These are phyloP conservation scores for Australoheros scitulus DNA, from an alignment of 2,113 vertebrate species.

Conservation along the genomic window DNA sequence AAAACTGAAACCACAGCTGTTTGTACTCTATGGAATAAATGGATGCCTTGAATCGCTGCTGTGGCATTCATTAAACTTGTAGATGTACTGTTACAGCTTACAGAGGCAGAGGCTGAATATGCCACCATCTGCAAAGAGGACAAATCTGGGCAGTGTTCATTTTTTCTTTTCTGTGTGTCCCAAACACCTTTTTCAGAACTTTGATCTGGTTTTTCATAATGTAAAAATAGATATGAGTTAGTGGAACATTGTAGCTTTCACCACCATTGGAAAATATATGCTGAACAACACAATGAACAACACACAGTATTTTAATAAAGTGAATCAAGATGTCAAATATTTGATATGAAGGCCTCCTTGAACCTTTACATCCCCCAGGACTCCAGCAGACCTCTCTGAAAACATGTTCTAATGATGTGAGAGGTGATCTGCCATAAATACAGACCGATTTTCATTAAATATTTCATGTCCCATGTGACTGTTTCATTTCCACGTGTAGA, in stretches of 20 bases:
- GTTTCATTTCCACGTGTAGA: constrained; percentile 32
- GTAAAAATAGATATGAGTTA: not conserved
- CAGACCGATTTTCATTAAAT: constrained; percentile 39
- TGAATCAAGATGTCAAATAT: constrained; percentile 58
- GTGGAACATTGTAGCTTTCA: not conserved
- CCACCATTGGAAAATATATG: constrained; percentile 10
- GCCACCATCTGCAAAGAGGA: not conserved
- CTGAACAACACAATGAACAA: not conserved
- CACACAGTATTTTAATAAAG: constrained; percentile 33
- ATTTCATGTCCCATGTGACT: constrained; percentile 34
- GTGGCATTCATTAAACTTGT: not conserved
- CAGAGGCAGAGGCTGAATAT: not conserved
- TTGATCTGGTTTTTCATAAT: not conserved
- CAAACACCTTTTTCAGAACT: not conserved
- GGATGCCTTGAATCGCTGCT: too few species aligned
- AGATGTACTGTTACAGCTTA: not conserved
- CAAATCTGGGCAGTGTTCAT: not conserved
- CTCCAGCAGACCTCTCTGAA: constrained; percentile 41
- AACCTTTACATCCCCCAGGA: constrained; percentile 19
- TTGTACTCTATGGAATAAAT: not conserved
- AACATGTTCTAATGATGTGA: constrained; percentile 37
- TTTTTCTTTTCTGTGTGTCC: not conserved
- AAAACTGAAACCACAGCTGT: not conserved
- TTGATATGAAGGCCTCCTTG: constrained; percentile 50
- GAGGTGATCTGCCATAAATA: constrained; percentile 39